Evolutionary conservation across 2,113 vertebrate genomes (phyloP), one percentile per base, ranked within the genome.

Genomic region (Phalacrocorax brasilianus): DNA sequence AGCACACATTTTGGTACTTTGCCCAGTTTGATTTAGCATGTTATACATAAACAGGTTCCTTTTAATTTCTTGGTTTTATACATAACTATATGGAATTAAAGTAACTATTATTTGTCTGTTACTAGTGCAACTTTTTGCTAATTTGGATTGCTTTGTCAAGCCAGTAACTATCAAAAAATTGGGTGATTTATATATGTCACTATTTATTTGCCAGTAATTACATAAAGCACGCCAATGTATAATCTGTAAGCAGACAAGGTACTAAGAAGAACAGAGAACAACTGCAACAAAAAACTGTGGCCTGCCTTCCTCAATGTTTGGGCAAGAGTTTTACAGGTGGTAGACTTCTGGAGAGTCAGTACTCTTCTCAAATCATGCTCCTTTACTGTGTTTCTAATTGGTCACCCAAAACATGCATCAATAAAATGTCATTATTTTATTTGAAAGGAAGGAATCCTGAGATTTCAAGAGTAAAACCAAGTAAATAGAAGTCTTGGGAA

Each of bases 271-370:
- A 14, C 23, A 94, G 30, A 92, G 12, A 59, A 65, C 7, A 59
- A 65, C 7, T 24, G 14, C 6, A 79, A 65, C 3, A 63, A 59
- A 9, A 0, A 12, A 1, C 0, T n/a, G 16, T 56, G 11, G 3
- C 8, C 76, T 79, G 14, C 3, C 12, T 88, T 71, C 23, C 22
- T 59, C 38, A 65, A 4, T 76, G 11, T 80, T n/a, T 62, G 9
- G 14, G 21, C 21, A 68, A 88, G 12, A 12, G 3, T 42, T 16
- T 77, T 72, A 45, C 4, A 89, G 27, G 11, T 42, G 8, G 27
- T 30, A 6, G 38, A 10, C 8, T 59, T 61, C 7, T 55, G 24
- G 49, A 73, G 18, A 12, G 21, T 17, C 5, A 61, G 11, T 21
- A 23, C 20, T 76, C 92, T 74, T 78, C 24, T 55, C 32, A 79